phyloP scores from a whole-genome alignment of 2,797 vertebrate species.

The Naso thynnoides region DNA sequence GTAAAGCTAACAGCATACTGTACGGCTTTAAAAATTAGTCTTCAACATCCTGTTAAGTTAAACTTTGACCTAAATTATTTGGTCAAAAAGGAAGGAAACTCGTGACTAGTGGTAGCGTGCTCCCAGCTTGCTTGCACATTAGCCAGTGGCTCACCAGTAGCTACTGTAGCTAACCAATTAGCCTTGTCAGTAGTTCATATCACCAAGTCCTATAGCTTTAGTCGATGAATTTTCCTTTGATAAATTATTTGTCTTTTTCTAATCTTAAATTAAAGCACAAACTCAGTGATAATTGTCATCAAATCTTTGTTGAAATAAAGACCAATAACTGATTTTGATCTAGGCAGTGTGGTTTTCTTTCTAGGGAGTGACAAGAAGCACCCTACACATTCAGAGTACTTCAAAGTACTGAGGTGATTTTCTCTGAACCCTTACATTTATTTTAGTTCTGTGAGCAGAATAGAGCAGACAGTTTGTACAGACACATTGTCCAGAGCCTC shows the following conservation, averaged over 20 bases:
- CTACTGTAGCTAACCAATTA: neutral
- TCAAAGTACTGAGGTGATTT: slow-evolving; percentile 14
- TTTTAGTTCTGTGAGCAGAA: slow-evolving; percentile 49
- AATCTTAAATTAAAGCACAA: slow-evolving; percentile 11
- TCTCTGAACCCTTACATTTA: slow-evolving; percentile 30
- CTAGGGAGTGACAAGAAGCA: neutral
- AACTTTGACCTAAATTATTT: too few species aligned
- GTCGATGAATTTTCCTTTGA: neutral
- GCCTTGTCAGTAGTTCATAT: neutral
- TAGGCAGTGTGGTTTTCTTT: neutral
- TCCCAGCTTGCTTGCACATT: neutral
- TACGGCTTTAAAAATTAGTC: neutral
- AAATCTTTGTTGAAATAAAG: neutral
- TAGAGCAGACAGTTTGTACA: slow-evolving; percentile 70
- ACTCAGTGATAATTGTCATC: slow-evolving; percentile 3
- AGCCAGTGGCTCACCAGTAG: neutral
- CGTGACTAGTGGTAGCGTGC: neutral
- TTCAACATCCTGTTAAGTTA: too few species aligned
- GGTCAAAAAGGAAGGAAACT: too few species aligned
- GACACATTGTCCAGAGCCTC: slow-evolving; percentile 64
- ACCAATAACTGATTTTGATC: neutral
- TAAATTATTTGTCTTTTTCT: neutral
- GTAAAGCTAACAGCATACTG: neutral
- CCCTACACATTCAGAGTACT: neutral
- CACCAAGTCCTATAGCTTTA: neutral